Evolutionary conservation across 2,797 vertebrate species (phyloP), one percentile per base, ranked within the genome.

Genomic region (Manis pentadactyla): DNA sequence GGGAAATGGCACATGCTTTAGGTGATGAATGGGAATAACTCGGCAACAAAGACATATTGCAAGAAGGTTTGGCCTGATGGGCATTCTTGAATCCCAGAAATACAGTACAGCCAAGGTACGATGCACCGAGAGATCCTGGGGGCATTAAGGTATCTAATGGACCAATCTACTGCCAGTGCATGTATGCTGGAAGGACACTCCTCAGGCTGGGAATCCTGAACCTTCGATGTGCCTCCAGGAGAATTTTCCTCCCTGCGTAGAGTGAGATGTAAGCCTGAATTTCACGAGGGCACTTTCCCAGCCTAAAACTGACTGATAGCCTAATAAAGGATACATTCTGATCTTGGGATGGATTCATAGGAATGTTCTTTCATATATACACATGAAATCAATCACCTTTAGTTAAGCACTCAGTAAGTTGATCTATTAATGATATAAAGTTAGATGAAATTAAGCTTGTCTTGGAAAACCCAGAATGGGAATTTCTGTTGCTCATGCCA

Each of bases 1-100:
- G 78, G 63, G 88, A 95, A 96, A 97, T 7, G 2, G 81, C 64
- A 81, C 0, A 39, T 7, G 64, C 27, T 82, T 98, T 93, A 97
- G 66, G 9, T 57, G 31, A 39, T 14, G 55, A 6, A 39, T 2
- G 29, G 51, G 19, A 25, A 59, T 23, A 18, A 9, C 4, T 49
- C 19, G 63, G 63, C 7, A 13, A 51, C 25, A 46, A 2, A 75
- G 51, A 19, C 46, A 21, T 10, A 5, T 1, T 1, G 1, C 0
- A 1, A 69, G 29, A 27, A 55, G 21, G 11, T 25, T n/a, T 42
- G 37, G 34, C 37, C 55, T n/a, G 25, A 63, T 0, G 31, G n/a
- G 23, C n/a, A 14, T 83, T 39, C 37, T 78, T 4, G 2, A 68
- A n/a, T 42, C 49, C 77, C 17, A 1, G 61, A 79, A 64, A 31